Evolutionary conservation across 2,888 invertebrate species (phyloP).

Genomic region (Dryomyza anilis): DNA sequence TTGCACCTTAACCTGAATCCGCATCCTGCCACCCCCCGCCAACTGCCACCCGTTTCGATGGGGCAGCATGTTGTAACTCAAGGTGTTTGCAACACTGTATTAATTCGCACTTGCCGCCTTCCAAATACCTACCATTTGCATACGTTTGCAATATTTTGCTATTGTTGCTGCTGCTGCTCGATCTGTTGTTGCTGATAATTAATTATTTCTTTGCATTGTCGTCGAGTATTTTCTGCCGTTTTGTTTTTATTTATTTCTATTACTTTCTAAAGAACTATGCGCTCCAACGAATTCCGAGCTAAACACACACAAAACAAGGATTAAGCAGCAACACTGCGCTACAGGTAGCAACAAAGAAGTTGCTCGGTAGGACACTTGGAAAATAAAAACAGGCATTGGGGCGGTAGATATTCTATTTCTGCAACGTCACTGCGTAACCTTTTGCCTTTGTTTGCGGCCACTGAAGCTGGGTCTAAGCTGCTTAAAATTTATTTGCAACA

Average conservation of each 20-base stretch:
- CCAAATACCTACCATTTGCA: conserved; percentile 12
- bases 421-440: background rate
- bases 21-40: background rate
- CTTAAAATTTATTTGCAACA: conserved; percentile 37
- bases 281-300: background rate
- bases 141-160: conserved; percentile 18
- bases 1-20: background rate
- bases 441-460: conserved; percentile 10
- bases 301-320: conserved; percentile 10
- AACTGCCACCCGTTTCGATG: background rate
- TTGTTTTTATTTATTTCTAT: background rate
- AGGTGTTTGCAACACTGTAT: background rate
- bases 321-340: background rate
- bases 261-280: background rate
- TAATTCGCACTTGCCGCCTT: background rate
- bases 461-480: conserved; percentile 37
- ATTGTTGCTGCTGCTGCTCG: background rate
- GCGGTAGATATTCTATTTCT: background rate
- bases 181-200: conserved; percentile 2
- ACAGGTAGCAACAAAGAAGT: background rate
- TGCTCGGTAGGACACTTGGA: no score
- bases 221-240: background rate
- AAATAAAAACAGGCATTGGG: background rate
- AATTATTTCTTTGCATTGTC: conserved; percentile 18
- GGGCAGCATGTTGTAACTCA: no score